A percentile compares a stretch with the other conserved stretches of the same genome.
phyloP scores from a whole-genome alignment of 2,797 vertebrate species.

The Percopsis omiscomaycus region DNA sequence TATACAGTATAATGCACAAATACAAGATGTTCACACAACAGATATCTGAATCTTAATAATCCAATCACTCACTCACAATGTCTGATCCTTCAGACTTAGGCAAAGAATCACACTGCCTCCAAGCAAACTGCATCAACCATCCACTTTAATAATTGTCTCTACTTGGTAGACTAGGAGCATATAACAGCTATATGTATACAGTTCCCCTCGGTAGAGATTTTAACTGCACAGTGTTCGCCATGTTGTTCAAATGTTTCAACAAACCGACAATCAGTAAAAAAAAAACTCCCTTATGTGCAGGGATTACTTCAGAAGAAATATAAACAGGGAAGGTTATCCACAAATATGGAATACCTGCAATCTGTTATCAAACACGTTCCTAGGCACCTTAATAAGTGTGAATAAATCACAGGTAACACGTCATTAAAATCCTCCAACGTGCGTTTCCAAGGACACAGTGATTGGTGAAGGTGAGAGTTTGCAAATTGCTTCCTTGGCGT shows the following conservation, averaged over 20 bases:
- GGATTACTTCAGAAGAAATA: conserved; percentile 30
- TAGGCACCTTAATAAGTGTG: conserved; percentile 40
- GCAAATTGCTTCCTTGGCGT: conserved; percentile 59
- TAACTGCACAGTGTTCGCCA: conserved; percentile 38
- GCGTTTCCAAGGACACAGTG: conserved; percentile 63
- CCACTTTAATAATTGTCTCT: conserved; percentile 53
- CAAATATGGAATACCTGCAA: conserved; percentile 47
- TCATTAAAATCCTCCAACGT: conserved; percentile 22
- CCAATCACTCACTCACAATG: conserved; percentile 43
- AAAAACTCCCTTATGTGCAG: conserved; percentile 10
- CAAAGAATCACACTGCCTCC: conserved; percentile 54
- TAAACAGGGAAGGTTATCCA: conserved; percentile 44
- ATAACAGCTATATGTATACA: conserved; percentile 42
- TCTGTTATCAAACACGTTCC: conserved; percentile 45
- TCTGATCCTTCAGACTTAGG: conserved; percentile 36
- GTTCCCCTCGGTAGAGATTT: conserved; percentile 30
- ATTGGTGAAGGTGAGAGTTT: conserved; percentile 64
- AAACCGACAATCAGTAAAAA: conserved; percentile 21
- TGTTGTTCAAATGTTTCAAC: conserved; percentile 44
- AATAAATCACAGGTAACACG: conserved; percentile 54
- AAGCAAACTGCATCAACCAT: conserved; percentile 53
- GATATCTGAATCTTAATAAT: conserved; percentile 36
- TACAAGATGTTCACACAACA: conserved; percentile 28
- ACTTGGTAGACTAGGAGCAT: conserved; percentile 32
- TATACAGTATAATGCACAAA: background rate